These are phyloP conservation scores for Thereuonema tuberculata DNA, from an alignment of 1,140 invertebrate genomes.

Conservation along the genomic window DNA sequence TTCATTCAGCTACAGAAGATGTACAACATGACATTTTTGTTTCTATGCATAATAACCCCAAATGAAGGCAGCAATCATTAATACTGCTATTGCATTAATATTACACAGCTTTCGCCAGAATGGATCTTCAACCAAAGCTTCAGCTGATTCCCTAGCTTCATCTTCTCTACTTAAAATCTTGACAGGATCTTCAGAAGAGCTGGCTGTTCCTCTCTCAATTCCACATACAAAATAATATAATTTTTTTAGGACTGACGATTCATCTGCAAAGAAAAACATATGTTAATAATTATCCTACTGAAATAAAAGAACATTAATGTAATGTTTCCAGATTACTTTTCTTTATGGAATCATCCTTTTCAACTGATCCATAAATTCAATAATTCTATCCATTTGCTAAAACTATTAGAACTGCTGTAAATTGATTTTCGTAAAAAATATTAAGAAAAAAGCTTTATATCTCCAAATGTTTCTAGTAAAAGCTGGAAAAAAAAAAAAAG, in stretches of 20 bases:
- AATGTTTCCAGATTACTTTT: neutral
- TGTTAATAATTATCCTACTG: neutral
- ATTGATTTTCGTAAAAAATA: neutral
- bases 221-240: slow-evolving; percentile 15
- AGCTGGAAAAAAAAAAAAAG: neutral
- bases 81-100: slow-evolving; percentile 14
- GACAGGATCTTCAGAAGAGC: neutral
- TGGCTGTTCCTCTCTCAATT: neutral
- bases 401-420: neutral
- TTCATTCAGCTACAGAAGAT: too few relatives aligned
- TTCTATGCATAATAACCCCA: slow-evolving; percentile 21
- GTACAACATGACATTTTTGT: too few relatives aligned
- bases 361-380: too few relatives aligned
- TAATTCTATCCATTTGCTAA: neutral
- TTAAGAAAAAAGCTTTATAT: neutral
- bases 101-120: slow-evolving; percentile 13
- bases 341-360: too few relatives aligned
- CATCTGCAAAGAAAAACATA: too few relatives aligned
- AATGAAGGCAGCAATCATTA: slow-evolving; percentile 14
- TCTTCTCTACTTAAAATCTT: slow-evolving; percentile 11
- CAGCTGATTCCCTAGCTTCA: slow-evolving; percentile 15
- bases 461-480: neutral
- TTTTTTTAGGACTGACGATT: slow-evolving; percentile 7
- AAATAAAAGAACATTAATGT: neutral
- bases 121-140: slow-evolving; percentile 18